phyloP scores from a whole-genome alignment of 1,140 invertebrate genomes.

The Anoplophora glabripennis region DNA sequence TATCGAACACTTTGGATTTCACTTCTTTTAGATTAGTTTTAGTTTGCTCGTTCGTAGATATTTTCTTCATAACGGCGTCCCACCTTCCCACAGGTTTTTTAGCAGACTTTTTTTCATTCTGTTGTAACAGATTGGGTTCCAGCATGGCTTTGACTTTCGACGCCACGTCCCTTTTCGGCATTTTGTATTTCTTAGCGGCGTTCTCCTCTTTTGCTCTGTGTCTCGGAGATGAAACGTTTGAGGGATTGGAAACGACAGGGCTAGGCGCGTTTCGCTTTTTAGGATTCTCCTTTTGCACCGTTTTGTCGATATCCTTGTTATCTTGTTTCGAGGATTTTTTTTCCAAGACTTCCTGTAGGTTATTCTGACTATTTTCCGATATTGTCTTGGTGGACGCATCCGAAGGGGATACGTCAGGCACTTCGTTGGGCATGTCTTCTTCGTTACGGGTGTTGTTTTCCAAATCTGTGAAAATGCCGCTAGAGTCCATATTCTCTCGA shows the following conservation, averaged over 20 bases:
- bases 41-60: conserved; percentile 67
- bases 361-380: conserved; percentile 47
- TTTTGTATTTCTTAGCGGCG: conserved; percentile 68
- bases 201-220: conserved; percentile 53
- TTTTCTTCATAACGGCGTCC: conserved; percentile 80
- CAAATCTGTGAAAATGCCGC: conserved; percentile 80
- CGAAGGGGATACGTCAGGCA: conserved; percentile 43
- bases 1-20: conserved; percentile 67
- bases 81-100: conserved; percentile 58
- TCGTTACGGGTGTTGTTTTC: conserved; percentile 55
- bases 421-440: conserved; percentile 37
- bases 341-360: conserved; percentile 34
- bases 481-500: conserved; percentile 77
- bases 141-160: conserved; percentile 70
- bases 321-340: conserved; percentile 23
- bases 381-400: conserved; percentile 45
- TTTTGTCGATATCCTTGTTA: conserved; percentile 18
- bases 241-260: conserved; percentile 36
- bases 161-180: conserved; percentile 69
- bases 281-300: conserved; percentile 26
- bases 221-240: conserved; percentile 35
- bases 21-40: conserved; percentile 72
- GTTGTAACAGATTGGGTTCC: conserved; percentile 43
- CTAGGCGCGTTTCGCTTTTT: conserved; percentile 36
- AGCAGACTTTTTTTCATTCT: conserved; percentile 33